Percentiles rank a stretch among this genome's conserved stretches.
Conservation (phyloP, 2,797 vertebrate species). For the Xenentodon cancila region DNA sequence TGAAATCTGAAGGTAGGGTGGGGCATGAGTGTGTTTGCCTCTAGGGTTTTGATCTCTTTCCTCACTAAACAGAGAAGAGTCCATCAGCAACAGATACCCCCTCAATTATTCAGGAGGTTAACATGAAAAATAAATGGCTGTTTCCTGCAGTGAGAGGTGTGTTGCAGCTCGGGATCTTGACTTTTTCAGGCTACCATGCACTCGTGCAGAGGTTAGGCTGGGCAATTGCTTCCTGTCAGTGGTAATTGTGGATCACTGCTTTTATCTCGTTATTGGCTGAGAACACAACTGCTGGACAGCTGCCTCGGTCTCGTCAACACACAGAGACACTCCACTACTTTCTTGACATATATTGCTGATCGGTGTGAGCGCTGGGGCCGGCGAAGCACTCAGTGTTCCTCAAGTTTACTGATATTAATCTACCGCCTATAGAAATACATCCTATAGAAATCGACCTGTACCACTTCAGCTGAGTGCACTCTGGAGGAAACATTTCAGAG, state of each 20-base stretch:
- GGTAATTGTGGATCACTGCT: constrained; percentile 7
- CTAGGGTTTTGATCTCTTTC: constrained; percentile 51
- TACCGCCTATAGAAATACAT: background rate
- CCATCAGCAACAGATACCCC: constrained; percentile 68
- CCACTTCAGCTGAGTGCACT: too few species aligned
- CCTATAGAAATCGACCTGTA: background rate
- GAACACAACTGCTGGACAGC: constrained; percentile 3
- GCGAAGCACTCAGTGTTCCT: background rate
- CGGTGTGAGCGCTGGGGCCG: background rate
- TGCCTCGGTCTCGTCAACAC: constrained; percentile 7
- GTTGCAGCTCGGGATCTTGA: constrained; percentile 36
- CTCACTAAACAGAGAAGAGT: constrained; percentile 61
- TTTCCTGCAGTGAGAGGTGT: constrained; percentile 60
- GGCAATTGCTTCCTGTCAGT: constrained; percentile 32
- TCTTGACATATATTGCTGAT: background rate
- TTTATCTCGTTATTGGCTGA: constrained; percentile 16
- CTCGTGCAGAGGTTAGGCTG: constrained; percentile 12
- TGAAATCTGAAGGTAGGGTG: background rate
- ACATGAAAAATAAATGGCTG: constrained; percentile 76
- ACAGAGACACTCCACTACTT: background rate
- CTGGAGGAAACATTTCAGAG: too few species aligned
- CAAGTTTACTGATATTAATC: background rate
- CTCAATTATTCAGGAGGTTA: constrained; percentile 73
- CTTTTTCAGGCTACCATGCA: constrained; percentile 9
- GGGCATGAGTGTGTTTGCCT: constrained; percentile 33